Percentiles rank a stretch among this genome's conserved stretches.
These are phyloP conservation scores for Colostygia pectinataria DNA, from an alignment of 2,888 invertebrate species.

Conservation along the genomic window DNA sequence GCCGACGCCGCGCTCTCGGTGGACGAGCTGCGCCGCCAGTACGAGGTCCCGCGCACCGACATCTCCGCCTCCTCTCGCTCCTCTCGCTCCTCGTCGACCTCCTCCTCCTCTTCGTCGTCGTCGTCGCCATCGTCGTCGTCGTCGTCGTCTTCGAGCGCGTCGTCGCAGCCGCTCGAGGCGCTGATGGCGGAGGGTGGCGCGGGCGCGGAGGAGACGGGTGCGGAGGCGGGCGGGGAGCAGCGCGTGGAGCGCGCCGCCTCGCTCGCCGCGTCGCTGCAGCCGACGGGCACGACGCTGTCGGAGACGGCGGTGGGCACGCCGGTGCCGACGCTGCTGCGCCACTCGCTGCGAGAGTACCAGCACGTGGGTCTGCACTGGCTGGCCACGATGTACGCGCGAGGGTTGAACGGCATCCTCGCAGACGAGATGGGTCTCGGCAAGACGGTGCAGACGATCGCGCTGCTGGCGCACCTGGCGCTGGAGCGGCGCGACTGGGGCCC, in stretches of 20 bases:
- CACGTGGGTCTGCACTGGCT: slow-evolving; percentile 99
- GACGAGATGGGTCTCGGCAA: slow-evolving; percentile 99
- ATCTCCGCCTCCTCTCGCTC: slow-evolving; percentile 40
- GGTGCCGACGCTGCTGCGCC: slow-evolving; percentile 96
- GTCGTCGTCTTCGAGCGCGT: slow-evolving; percentile 22
- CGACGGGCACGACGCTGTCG: slow-evolving; percentile 98
- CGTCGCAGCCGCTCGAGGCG: slow-evolving; percentile 37
- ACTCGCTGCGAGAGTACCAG: slow-evolving; percentile 96
- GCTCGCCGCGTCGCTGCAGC: slow-evolving; percentile 94
- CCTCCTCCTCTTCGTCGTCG: slow-evolving; percentile 39
- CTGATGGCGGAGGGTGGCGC: slow-evolving; percentile 32
- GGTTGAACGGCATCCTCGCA: slow-evolving; percentile 97
- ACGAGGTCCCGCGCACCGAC: slow-evolving; percentile 57
- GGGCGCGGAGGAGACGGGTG: slow-evolving; percentile 48
- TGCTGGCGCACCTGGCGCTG: slow-evolving; percentile 96
- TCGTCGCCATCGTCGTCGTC: slow-evolving; percentile 4
- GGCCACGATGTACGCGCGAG: slow-evolving; percentile 97
- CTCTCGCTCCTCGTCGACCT: slow-evolving; percentile 19
- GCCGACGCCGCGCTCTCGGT: slow-evolving; percentile 91
- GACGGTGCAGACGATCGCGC: slow-evolving; percentile 98
- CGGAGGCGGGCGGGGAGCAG: slow-evolving; percentile 64
- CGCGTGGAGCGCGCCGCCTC: slow-evolving; percentile 95
- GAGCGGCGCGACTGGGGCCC: slow-evolving; percentile 98
- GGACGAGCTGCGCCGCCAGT: slow-evolving; percentile 91
- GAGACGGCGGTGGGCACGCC: slow-evolving; percentile 96